Evolutionary conservation across 2,888 invertebrate species (phyloP), one percentile per base, ranked within the genome.

Genomic region (Pelosia muscerda): DNA sequence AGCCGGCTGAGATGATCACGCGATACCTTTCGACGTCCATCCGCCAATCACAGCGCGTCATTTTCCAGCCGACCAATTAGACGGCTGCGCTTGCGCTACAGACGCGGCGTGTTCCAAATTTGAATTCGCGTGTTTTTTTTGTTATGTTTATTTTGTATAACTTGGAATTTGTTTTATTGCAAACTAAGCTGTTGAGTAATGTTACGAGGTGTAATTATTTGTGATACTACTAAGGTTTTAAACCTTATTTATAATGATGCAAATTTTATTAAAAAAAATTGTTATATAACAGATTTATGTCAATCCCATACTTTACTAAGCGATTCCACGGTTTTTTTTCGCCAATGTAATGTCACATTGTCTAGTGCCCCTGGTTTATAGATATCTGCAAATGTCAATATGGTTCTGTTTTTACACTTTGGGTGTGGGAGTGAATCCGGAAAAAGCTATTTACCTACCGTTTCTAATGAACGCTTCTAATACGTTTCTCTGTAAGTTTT

Each of bases 1-100:
- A 15, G n/a, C 31, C 55, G 25, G 65, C 53, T 25, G 56, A 67
- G 54, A 70, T 74, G 70, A 77, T 68, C 69, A 77, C 66, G 72
- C 81, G 72, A 78, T 75, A 23, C 61, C 81, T 67, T 63, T 68
- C 81, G 75, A 77, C 66, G 49, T 53, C n/a, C 23, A 10, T 0
- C 71, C 55, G 61, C 80, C 80, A 80, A 81, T 80, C 75, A 65
- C 53, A 66, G 65, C 34, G 15, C 65, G 63, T 15, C 42, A 63
- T 38, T 28, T 8, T 64, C 42, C 23, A 31, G 63, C 10, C 54
- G 63, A 25, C 77, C 77, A 77, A 73, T 79, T 73, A 68, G 8
- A 55, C 28, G 31, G 22, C 25, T 54, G 23, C 54, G 42, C 63
- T 56, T 53, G 64, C 60, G 60, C 10, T 28, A 15, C 57, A 56